Conservation (phyloP, 1,140 invertebrate species). For the Eufriesea mexicana region DNA sequence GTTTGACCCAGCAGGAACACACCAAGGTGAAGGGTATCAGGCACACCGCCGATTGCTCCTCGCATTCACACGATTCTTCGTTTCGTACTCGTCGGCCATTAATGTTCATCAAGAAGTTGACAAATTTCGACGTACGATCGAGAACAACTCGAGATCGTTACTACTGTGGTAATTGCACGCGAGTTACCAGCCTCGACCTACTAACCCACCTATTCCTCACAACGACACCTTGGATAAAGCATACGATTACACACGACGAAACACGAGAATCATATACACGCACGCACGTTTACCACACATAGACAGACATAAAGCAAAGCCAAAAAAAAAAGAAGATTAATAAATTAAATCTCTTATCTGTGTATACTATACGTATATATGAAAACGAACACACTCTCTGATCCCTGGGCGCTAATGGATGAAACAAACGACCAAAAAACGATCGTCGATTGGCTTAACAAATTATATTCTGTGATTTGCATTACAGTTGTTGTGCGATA, state of each 20-base stretch:
- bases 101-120: not conserved
- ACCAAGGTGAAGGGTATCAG: not conserved
- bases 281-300: not conserved
- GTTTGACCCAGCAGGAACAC: not conserved
- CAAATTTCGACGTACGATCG: constrained; percentile 1
- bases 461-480: constrained; percentile 81
- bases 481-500: constrained; percentile 82
- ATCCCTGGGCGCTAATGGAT: constrained; percentile 72
- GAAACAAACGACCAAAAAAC: constrained; percentile 45
- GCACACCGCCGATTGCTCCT: not conserved
- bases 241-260: not conserved
- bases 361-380: not conserved
- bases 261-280: not conserved
- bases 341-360: not conserved
- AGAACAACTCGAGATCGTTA: not conserved
- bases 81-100: not conserved
- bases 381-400: constrained; percentile 28
- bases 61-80: not conserved
- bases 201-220: constrained; percentile 55
- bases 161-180: not conserved
- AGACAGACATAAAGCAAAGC: not conserved
- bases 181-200: constrained; percentile 54
- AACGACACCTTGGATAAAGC: constrained; percentile 28
- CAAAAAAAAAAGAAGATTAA: not conserved
- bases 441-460: constrained; percentile 78